These are phyloP conservation scores for Discoglossus pictus DNA, from an alignment of 2,797 vertebrate species.

Conservation along the genomic window DNA sequence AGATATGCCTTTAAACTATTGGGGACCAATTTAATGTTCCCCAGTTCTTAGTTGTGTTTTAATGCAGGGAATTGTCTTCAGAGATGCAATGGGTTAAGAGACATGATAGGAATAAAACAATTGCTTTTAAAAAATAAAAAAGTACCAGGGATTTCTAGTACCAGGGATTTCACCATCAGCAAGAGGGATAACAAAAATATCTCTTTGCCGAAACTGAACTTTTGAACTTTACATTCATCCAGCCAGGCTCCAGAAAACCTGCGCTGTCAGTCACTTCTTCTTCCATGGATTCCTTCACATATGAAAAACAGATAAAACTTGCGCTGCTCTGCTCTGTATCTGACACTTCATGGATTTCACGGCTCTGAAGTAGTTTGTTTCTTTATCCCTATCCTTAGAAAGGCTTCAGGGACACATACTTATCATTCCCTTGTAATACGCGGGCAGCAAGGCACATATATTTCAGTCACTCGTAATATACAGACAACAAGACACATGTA, in stretches of 20 bases:
- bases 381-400: constrained; percentile 47
- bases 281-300: constrained; percentile 51
- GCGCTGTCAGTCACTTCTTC: constrained; percentile 44
- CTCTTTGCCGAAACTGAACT: constrained; percentile 45
- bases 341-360: constrained; percentile 50
- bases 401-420: constrained; percentile 36
- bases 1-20: too few species aligned
- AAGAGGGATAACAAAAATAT: constrained; percentile 49
- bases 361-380: constrained; percentile 15
- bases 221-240: constrained; percentile 50
- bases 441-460: neutral
- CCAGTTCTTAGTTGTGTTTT: neutral
- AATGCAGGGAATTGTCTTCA: neutral
- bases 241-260: constrained; percentile 43
- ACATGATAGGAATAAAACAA: neutral
- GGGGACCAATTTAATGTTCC: too few species aligned
- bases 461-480: constrained; percentile 32
- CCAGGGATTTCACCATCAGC: constrained; percentile 43
- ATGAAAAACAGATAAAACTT: constrained; percentile 50
- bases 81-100: constrained; percentile 17
- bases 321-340: constrained; percentile 38
- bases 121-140: constrained; percentile 3
- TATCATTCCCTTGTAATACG: constrained; percentile 29
- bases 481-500: constrained; percentile 3
- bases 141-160: constrained; percentile 22